Base-by-base conservation (phyloP, 2,888 invertebrate species). In the Hydroisotoma schaefferi region DNA sequence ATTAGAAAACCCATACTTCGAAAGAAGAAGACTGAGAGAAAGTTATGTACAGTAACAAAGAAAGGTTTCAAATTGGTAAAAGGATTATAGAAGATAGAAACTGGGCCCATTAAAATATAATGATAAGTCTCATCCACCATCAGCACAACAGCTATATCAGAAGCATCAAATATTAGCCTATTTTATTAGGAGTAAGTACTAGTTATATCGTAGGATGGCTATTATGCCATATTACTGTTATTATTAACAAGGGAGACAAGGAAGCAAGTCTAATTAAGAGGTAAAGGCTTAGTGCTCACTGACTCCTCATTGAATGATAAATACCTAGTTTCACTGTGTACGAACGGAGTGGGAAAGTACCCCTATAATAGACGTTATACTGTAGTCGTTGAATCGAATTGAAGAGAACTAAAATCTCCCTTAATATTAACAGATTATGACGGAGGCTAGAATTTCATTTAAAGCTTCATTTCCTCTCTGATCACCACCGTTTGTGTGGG, bases 351-450 rank as follows among this genome's bases (percentile, higher is more conserved):
- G n/a, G n/a, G n/a, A n/a, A n/a, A n/a, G n/a, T n/a, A n/a, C n/a
- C n/a, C n/a, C n/a, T n/a, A n/a, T n/a, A n/a, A n/a, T n/a, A n/a
- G n/a, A n/a, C n/a, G n/a, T n/a, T n/a, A n/a, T n/a, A n/a, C n/a
- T n/a, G n/a, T n/a, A n/a, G n/a, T n/a, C n/a, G n/a, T n/a, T n/a
- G n/a, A n/a, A n/a, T n/a, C n/a, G n/a, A 52, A 33, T 52, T 20
- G 37, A 5, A 52, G 37, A 29, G 51, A 20, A n/a, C n/a, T n/a
- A 37, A 28, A 52, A 29, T 52, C 51, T 29, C 22, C 37, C 4
- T 22, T 37, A 52, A 52, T 52, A 52, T 52, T 52, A 52, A 52
- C 51, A 37, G 51, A 52, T 52, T 52, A 52, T 52, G 51, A 52
- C 29, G 18, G 51, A 20, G 37, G 18, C 4, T n/a, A 52, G 33